These are phyloP conservation scores for Cyclina sinensis DNA, from an alignment of 1,140 invertebrate species.

Conservation along the genomic window DNA sequence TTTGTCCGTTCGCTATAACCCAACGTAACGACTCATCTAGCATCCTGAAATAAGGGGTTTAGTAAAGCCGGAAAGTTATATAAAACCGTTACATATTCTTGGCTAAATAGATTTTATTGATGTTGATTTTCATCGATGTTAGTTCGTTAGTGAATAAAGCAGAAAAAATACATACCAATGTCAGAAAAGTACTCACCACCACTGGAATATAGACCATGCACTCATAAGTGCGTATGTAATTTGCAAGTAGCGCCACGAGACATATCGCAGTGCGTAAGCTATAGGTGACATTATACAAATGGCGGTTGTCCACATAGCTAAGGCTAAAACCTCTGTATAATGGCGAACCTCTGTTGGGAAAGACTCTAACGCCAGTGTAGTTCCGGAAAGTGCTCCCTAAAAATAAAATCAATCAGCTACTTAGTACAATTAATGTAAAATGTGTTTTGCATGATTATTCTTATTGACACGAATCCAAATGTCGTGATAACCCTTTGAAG, in stretches of 20 bases:
- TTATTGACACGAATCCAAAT: too few species aligned
- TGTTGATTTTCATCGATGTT: too few species aligned
- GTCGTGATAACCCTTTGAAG: too few species aligned
- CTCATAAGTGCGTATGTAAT: conserved; percentile 55
- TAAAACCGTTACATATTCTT: too few species aligned
- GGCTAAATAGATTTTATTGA: too few species aligned
- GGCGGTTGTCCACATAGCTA: conserved; percentile 50
- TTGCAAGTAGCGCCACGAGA: conserved; percentile 58
- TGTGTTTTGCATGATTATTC: too few species aligned
- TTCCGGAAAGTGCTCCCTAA: conserved; percentile 52
- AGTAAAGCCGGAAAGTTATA: too few species aligned
- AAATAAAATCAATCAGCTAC: too few species aligned
- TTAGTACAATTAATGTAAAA: too few species aligned
- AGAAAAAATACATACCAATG: too few species aligned
- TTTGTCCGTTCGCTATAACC: conserved; percentile 55
- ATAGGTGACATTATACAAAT: conserved; percentile 62
- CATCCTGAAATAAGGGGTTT: conserved; percentile 28
- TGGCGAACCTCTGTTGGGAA: conserved; percentile 50
- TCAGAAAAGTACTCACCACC: conserved; percentile 62
- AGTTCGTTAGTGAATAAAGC: not conserved
- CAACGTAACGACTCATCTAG: conserved; percentile 57
- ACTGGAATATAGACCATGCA: conserved; percentile 57
- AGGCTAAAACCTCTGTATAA: conserved; percentile 38
- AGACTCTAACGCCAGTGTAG: conserved; percentile 43
- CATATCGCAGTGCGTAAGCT: conserved; percentile 37